Conservation (phyloP, 2,888 invertebrate species). For the Leptothorax acervorum region DNA sequence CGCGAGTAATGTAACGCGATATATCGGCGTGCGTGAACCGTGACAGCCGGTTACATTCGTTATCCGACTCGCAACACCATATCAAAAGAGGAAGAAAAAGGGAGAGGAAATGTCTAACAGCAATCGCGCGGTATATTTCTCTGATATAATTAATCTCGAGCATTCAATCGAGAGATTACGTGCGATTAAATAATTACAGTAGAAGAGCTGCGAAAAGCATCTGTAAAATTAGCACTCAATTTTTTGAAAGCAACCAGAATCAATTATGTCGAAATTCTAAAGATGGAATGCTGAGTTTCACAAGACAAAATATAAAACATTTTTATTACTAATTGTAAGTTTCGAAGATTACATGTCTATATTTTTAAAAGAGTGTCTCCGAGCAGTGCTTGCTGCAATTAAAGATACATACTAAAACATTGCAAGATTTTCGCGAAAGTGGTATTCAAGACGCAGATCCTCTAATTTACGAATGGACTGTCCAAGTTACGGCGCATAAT, state of each 20-base stretch:
- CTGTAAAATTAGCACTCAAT: not conserved
- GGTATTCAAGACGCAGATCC: not conserved
- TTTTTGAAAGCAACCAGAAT: not conserved
- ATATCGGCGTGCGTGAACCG: conserved; percentile 42
- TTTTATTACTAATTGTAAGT: not conserved
- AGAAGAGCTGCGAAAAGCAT: not conserved
- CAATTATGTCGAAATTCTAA: not conserved
- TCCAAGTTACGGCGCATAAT: conserved; percentile 8
- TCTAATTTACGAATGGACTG: conserved; percentile 27
- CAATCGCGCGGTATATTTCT: not conserved
- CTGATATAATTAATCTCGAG: not conserved
- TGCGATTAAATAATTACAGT: not conserved
- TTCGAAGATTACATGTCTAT: not conserved
- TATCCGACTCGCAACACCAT: conserved; percentile 46
- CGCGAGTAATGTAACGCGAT: conserved; percentile 54
- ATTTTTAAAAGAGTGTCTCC: not conserved
- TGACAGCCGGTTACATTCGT: conserved; percentile 24
- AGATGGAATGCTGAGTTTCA: not conserved
- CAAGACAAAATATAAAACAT: not conserved
- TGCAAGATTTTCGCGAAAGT: not conserved
- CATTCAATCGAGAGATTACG: not conserved
- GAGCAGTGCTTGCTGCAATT: not conserved
- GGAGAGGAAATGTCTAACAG: conserved; percentile 8
- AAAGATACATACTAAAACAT: not conserved
- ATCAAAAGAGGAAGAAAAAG: conserved; percentile 55